phyloP scores from a whole-genome alignment of 2,113 vertebrate genomes.

The Limnothrissa miodon region DNA sequence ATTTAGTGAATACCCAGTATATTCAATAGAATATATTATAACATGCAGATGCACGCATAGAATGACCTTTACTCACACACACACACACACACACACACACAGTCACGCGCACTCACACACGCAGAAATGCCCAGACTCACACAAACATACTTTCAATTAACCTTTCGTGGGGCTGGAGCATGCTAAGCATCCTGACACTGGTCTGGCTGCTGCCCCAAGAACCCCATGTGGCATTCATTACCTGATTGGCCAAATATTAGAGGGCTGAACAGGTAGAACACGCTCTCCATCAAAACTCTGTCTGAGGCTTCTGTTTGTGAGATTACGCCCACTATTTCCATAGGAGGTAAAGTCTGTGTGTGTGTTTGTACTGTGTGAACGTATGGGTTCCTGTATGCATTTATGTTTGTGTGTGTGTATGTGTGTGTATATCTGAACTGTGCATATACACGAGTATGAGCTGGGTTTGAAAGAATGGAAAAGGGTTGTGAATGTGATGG shows the following conservation, averaged over 20 bases:
- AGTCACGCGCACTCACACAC: background rate
- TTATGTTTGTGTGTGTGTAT: background rate
- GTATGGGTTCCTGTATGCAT: background rate
- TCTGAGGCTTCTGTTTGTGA: conserved; percentile 49
- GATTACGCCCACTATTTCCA: conserved; percentile 37
- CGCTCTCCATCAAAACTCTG: conserved; percentile 60
- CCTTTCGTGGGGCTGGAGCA: conserved; percentile 74
- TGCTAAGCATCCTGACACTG: conserved; percentile 77
- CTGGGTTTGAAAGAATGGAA: conserved; percentile 14
- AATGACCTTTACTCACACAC: background rate
- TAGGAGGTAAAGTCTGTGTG: conserved; percentile 13
- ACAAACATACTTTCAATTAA: conserved; percentile 69
- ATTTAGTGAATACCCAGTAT: background rate
- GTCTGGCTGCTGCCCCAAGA: conserved; percentile 68
- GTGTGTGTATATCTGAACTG: background rate
- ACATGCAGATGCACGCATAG: background rate
- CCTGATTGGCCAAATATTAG: conserved; percentile 66
- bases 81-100: background rate
- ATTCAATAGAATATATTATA: background rate
- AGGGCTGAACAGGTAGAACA: conserved; percentile 69
- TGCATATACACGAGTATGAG: background rate
- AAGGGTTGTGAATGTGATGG: conserved; percentile 23
- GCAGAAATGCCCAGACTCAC: background rate
- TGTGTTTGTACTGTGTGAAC: background rate
- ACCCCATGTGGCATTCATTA: conserved; percentile 81